A percentile compares a stretch with the other conserved stretches of the same genome.
Evolutionary conservation across 92 coral and sea anemone genomes (phyloP).

Genomic region (Paragorgia papillata): DNA sequence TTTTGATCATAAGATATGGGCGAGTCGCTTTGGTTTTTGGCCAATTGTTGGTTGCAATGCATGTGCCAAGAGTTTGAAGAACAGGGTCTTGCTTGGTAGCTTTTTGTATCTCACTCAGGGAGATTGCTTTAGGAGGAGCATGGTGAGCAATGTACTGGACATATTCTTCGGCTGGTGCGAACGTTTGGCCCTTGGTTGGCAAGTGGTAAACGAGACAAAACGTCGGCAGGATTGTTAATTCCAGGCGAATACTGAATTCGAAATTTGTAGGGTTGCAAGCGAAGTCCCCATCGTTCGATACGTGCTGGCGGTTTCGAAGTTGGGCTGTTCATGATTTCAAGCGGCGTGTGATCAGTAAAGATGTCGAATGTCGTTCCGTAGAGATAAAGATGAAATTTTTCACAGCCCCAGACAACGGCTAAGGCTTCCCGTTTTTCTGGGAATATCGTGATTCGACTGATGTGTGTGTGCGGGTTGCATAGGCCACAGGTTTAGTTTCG

Average conservation of each 20-base stretch:
- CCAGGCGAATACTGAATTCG: neutral
- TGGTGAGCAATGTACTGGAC: neutral
- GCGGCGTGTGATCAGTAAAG: constrained; percentile 23
- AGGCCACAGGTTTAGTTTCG: neutral
- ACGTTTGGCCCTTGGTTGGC: neutral
- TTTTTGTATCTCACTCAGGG: neutral
- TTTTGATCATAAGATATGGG: neutral
- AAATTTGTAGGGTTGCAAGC: neutral
- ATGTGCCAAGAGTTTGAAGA: constrained; percentile 7
- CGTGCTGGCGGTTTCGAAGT: neutral
- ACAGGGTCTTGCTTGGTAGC: constrained; percentile 19
- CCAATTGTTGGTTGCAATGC: constrained; percentile 10
- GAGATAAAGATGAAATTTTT: too few relatives aligned
- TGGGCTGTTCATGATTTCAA: constrained; percentile 1
- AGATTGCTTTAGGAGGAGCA: constrained; percentile 6
- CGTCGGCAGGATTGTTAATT: neutral
- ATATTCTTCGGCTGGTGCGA: constrained; percentile 5
- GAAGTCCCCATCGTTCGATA: constrained; percentile 8
- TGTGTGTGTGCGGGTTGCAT: neutral
- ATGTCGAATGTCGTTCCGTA: too few relatives aligned
- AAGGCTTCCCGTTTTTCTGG: neutral
- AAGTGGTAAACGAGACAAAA: neutral
- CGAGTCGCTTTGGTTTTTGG: neutral
- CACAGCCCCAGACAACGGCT: neutral
- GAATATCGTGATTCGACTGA: neutral